Base-by-base conservation (phyloP, 2,888 invertebrate species). In the Furcula furcula region DNA sequence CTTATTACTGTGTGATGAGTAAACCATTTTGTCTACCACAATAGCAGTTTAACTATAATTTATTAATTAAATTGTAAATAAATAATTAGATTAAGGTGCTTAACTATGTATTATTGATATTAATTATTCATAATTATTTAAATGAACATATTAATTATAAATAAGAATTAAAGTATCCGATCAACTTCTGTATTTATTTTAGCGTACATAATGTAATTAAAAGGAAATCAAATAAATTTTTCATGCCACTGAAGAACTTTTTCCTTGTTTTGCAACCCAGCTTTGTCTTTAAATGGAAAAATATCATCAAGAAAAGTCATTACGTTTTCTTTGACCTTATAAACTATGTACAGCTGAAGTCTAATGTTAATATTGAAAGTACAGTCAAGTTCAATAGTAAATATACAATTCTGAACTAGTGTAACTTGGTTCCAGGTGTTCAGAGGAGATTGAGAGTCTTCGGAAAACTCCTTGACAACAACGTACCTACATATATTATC, bases 101-200 rank as follows among this genome's bases (percentile, higher is more conserved):
- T 83, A 66, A 51, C 37, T 66, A 70, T 75, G 70, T 76, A 81
- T 71, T 67, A 76, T 71, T 71, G 60, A 66, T 65, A 70, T 65
- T 71, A 73, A 71, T 67, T 63, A 53, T 40, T 50, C 35, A 55
- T 78, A 78, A 77, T 79, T 76, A 85, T 83, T 81, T 83, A 80
- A 67, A 71, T 80, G 75, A 67, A 81, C 70, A 79, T 83, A 73
- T 47, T 51, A 61, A 57, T 51, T 56, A 60, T 63, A 55, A 55
- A 55, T 79, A 76, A 59, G 53, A 67, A 69, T 78, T 79, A 83
- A 76, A 59, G 77, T 85, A 84, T 76, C 65, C 71, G 70, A 79
- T 78, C 76, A 74, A 73, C 78, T 77, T 80, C 79, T 86, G 86
- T 88, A 88, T 87, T 88, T 88, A 88, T 88, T 88, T 84, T 87